Evolutionary conservation across 2,888 invertebrate species (phyloP).

Genomic region (Thecocarcelia acutangulata): DNA sequence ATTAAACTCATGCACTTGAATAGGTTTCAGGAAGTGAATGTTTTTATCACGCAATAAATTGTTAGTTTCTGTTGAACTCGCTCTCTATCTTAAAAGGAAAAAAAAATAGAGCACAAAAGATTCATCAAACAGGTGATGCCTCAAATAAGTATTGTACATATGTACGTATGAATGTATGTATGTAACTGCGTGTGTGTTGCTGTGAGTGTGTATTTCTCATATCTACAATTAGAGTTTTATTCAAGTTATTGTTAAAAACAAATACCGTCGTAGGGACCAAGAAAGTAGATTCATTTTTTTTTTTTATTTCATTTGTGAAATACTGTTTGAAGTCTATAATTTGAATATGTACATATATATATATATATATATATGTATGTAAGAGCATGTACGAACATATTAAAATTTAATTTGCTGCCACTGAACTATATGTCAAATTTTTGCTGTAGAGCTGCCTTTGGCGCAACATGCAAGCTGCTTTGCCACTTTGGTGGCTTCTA

Average conservation of each 20-base stretch:
- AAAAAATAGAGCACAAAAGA: constrained; percentile 44
- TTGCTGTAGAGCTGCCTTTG: constrained; percentile 9
- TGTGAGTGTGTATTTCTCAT: no score
- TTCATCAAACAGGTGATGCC: constrained; percentile 64
- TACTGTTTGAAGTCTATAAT: constrained; percentile 42
- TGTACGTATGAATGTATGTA: no score
- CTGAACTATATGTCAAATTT: background rate
- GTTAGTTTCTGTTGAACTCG: constrained; percentile 8
- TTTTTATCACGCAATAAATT: constrained; percentile 76
- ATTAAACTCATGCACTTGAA: constrained; percentile 20
- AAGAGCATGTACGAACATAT: no score
- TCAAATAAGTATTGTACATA: constrained; percentile 22
- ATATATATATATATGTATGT: no score
- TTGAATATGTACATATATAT: constrained; percentile 10
- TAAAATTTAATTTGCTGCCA: constrained; percentile 27
- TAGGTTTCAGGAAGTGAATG: constrained; percentile 77
- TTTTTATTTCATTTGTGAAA: no score
- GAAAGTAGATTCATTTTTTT: background rate
- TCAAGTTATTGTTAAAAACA: constrained; percentile 2
- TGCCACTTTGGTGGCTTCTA: background rate
- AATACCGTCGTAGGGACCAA: background rate
- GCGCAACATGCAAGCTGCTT: background rate
- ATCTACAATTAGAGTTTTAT: background rate
- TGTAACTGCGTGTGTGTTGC: no score
- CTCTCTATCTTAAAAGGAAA: no score